Conservation (phyloP, 2,888 invertebrate genomes). For the Chymomyza amoena region DNA sequence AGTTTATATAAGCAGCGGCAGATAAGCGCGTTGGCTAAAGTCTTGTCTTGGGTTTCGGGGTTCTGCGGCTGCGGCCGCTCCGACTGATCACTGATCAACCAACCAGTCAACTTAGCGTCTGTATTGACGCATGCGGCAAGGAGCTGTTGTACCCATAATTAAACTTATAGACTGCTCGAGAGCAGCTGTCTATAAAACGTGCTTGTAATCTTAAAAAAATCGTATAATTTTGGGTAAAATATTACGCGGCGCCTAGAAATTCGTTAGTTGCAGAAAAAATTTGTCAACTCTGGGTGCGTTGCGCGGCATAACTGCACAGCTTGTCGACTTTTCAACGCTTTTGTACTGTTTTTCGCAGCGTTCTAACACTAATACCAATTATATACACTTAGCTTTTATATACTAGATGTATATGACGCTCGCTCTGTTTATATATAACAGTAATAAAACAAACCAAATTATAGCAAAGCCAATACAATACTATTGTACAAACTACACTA, state of each 20-base stretch:
- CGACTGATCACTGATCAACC: constrained; percentile 17
- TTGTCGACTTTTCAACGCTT: constrained; percentile 32
- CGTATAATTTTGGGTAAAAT: not conserved
- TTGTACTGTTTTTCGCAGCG: not conserved
- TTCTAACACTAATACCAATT: not conserved
- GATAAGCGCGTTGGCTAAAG: constrained; percentile 51
- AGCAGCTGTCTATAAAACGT: not conserved
- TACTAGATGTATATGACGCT: not conserved
- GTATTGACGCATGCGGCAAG: not conserved
- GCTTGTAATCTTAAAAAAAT: not conserved
- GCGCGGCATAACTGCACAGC: constrained; percentile 2
- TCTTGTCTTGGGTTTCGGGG: not conserved
- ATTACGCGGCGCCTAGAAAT: not conserved
- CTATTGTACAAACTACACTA: not conserved
- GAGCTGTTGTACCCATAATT: not conserved
- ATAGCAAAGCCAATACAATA: constrained; percentile 10
- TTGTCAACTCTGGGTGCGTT: constrained; percentile 18
- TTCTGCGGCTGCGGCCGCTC: constrained; percentile 9
- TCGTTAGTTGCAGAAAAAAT: constrained; percentile 32
- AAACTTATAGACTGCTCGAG: not conserved
- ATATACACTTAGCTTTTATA: not conserved
- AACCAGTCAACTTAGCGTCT: not conserved
- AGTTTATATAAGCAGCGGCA: constrained; percentile 75
- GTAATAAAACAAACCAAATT: constrained; percentile 26
- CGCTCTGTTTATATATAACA: constrained; percentile 9